Evolutionary conservation across 2,113 vertebrate species (phyloP), one percentile per base, ranked within the genome.

Genomic region (Gulo gulo): DNA sequence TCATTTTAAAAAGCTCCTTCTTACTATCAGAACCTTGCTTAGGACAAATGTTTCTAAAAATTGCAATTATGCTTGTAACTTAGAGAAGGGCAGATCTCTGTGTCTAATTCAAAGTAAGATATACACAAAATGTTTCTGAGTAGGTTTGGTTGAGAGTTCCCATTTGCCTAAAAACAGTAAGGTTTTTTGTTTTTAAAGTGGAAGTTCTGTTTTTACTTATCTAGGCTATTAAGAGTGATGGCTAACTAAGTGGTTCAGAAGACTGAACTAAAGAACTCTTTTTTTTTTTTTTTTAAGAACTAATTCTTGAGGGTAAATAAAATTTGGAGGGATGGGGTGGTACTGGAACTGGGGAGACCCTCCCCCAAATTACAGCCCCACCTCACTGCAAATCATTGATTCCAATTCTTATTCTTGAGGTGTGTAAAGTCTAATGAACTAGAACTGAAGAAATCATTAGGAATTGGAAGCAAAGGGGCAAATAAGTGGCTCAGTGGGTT

Each of bases 1-100:
- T 55, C 34, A 82, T 31, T 52, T 61, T 2, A 14, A 82, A 92
- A 87, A 73, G 69, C 4, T 50, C 29, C 12, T 90, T 74, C 10
- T 93, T 97, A 85, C 13, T 82, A 67, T 80, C 39, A 96, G 8
- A 97, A 94, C 24, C 83, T 74, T 23, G 67, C 15, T 94, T 55
- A 80, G 8, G 63, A 8, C 2, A 91, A 21, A 74, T 88, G 42
- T 84, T 95, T 92, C 55, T 80, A 93, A 95, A 94, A 88, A 59
- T 52, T 96, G 20, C 6, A 36, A 18, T 89, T 82, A 89, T 82
- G n/a, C 76, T 88, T 86, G 13, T 87, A 18, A 86, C 29, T 94
- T 84, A 59, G 36, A 69, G 47, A 79, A 76, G 45, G 13, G 11
- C 45, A 78, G 23, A 76, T 34, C 24, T 39, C 67, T 69, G 82